These are phyloP conservation scores for Rhopilema esculentum DNA, from an alignment of 30 jellyfish, hydroid and myxozoan species.

Conservation along the genomic window DNA sequence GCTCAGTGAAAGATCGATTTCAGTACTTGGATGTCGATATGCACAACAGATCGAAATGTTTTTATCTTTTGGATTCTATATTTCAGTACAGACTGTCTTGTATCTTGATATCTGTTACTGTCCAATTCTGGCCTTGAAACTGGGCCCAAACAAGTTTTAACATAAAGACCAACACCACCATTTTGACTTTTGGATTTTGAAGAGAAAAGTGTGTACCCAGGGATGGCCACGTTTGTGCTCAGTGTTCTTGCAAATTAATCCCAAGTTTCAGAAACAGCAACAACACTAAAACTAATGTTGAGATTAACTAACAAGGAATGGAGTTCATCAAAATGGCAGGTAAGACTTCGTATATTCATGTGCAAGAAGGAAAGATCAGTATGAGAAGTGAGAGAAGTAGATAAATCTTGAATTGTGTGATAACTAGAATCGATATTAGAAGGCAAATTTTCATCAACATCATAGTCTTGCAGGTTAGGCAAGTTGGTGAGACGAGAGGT, in stretches of 20 bases:
- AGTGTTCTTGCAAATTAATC: neutral
- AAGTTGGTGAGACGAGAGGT: slow-evolving; percentile 54
- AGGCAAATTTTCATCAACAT: slow-evolving; percentile 55
- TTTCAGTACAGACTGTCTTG: neutral
- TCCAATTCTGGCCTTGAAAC: slow-evolving; percentile 27
- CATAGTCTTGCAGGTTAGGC: slow-evolving; percentile 57
- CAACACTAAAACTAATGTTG: neutral
- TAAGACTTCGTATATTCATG: slow-evolving; percentile 51
- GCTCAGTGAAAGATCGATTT: neutral
- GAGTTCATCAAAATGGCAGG: slow-evolving; percentile 34
- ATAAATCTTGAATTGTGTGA: slow-evolving; percentile 47
- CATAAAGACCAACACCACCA: slow-evolving; percentile 37
- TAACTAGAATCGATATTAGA: slow-evolving; percentile 22
- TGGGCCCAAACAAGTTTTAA: slow-evolving; percentile 44
- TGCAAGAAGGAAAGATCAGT: slow-evolving; percentile 41
- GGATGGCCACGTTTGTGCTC: neutral
- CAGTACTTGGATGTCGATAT: neutral
- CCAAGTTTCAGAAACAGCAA: neutral
- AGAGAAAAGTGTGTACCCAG: slow-evolving; percentile 13
- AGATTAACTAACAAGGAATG: neutral
- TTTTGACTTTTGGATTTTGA: slow-evolving; percentile 29
- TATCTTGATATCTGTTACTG: neutral
- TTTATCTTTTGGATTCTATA: neutral
- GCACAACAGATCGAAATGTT: slow-evolving; percentile 19
- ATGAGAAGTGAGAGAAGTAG: slow-evolving; percentile 14